phyloP scores from a whole-genome alignment of 1,140 invertebrate genomes.

The Scaptomyza pallida region DNA sequence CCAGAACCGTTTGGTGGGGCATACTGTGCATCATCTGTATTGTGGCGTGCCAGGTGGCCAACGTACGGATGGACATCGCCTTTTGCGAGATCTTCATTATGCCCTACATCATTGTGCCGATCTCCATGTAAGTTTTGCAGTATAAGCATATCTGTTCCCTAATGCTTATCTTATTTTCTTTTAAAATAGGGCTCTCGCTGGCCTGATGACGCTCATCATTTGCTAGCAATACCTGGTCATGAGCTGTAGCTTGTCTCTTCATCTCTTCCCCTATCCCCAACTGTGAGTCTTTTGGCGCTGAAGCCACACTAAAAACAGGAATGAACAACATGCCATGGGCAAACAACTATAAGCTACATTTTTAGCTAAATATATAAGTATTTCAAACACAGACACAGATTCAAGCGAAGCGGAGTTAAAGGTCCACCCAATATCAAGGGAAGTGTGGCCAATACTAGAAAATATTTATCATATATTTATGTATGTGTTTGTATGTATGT shows the following conservation, averaged over 20 bases:
- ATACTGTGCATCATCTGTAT: constrained; percentile 92
- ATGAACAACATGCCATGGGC: constrained; percentile 23
- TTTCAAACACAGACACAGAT: constrained; percentile 20
- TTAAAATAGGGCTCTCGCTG: constrained; percentile 90
- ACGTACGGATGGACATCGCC: constrained; percentile 93
- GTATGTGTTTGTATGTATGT: not conserved
- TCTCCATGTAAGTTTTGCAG: constrained; percentile 94
- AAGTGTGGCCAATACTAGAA: constrained; percentile 10
- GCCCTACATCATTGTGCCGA: constrained; percentile 92
- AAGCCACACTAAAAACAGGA: constrained; percentile 73
- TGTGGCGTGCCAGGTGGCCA: constrained; percentile 93
- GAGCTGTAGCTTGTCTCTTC: constrained; percentile 91
- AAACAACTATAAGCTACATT: constrained; percentile 15
- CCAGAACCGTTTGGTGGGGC: constrained; percentile 93
- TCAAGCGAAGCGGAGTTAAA: constrained; percentile 25
- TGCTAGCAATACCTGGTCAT: constrained; percentile 97
- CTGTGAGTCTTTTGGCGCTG: constrained; percentile 88
- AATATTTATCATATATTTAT: not conserved
- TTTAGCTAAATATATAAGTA: constrained; percentile 38
- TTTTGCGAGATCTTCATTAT: constrained; percentile 96
- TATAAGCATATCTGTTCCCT: constrained; percentile 61
- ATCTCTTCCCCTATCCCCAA: constrained; percentile 86
- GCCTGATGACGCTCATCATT: constrained; percentile 94
- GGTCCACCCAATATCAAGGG: constrained; percentile 32
- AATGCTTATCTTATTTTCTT: not conserved